Base-by-base conservation (phyloP, 2,888 invertebrate species). In the Melanargia galathea region DNA sequence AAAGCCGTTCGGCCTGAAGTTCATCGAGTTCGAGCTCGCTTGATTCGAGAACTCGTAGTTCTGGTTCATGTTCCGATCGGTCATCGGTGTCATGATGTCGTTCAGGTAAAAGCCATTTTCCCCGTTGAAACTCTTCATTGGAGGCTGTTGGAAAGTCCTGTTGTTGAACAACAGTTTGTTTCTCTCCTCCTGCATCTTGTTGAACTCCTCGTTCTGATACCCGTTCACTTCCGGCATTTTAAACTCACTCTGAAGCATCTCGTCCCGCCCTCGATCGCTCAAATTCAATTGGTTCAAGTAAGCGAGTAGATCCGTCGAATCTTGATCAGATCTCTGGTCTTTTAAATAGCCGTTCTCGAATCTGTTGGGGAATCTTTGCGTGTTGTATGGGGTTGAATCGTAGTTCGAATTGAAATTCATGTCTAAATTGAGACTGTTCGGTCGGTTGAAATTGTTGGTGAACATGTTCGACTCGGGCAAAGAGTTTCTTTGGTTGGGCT, bases 401-500 rank as follows among this genome's bases (percentile, higher is more conserved):
- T 73, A 86, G 62, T 81, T 87, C 1, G 78, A 64, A 40, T 83
- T 86, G 68, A 75, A 87, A 65, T 82, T 87, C 79, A 85, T 81
- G 58, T 89, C 90, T 61, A 90, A 71, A 64, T 89, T 89, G 1
- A 90, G 76, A 71, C 90, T 90, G 72, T 83, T 89, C 0, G 90
- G 88, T 68, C 90, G 75, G 60, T 78, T 83, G 68, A 74, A 87
- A 60, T 82, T 83, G 67, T 81, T 86, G 16, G 78, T 64, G 70
- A 84, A 90, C 80, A 86, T 81, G 52, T 82, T 87, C 0, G 83
- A 72, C 62, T 91, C 90, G 1, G 88, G 88, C 40, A 90, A 70
- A 1, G 90, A 89, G 72, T 87, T 88, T 79, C 90, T 89, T 83
- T 90, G 90, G 84, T 75, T 88, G 40, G 84, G 84, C 73, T 90